A percentile compares a stretch with the other conserved stretches of the same genome.
Conservation (phyloP, 2,888 invertebrate genomes). For the Thalpophila matura region DNA sequence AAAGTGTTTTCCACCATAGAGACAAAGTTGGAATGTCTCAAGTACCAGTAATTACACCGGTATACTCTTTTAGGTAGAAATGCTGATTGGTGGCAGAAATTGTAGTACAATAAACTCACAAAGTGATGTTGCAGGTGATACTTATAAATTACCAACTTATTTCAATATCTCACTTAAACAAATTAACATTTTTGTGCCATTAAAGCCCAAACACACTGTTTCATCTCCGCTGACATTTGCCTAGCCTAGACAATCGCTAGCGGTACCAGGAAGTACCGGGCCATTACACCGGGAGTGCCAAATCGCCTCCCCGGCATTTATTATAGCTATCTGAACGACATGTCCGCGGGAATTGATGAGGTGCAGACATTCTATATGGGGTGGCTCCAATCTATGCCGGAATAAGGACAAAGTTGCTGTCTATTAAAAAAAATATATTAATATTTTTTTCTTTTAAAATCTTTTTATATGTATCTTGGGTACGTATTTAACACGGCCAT, state of each 20-base stretch:
- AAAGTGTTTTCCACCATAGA: no score
- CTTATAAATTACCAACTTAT: not conserved
- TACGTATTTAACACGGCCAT: no score
- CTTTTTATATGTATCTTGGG: no score
- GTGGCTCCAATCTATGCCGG: conserved; percentile 63
- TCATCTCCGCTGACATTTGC: conserved; percentile 13
- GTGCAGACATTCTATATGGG: conserved; percentile 74
- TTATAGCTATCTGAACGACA: conserved; percentile 72
- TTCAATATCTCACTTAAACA: not conserved
- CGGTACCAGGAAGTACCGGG: conserved; percentile 74
- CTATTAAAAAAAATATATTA: not conserved
- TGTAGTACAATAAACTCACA: no score
- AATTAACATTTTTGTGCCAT: conserved; percentile 1
- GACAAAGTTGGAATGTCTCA: no score
- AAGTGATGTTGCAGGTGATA: no score
- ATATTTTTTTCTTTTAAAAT: not conserved
- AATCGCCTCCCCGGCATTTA: conserved; percentile 78
- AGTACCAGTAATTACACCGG: no score
- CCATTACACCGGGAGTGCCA: conserved; percentile 81
- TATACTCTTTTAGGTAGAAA: no score
- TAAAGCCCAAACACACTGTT: conserved; percentile 21
- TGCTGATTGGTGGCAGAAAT: no score
- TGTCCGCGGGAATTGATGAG: conserved; percentile 81
- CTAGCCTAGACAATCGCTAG: conserved; percentile 41
- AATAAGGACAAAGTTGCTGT: not conserved